phyloP scores from a whole-genome alignment of 2,113 vertebrate species.

The Tetrao urogallus region DNA sequence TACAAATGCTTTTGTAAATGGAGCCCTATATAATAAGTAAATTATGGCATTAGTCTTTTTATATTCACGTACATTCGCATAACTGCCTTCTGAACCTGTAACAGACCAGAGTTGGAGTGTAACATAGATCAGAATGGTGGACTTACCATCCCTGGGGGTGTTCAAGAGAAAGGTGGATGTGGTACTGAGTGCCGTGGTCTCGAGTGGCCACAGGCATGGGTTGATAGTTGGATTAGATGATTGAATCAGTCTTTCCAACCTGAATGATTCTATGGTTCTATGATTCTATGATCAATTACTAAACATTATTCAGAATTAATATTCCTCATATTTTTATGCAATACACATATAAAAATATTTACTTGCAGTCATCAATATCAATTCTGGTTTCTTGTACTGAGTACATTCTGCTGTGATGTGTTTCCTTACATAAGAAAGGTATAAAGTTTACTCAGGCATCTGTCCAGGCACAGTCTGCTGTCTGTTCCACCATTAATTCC shows the following conservation, averaged over 20 bases:
- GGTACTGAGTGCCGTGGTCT: too few relatives aligned
- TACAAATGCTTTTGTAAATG: not conserved
- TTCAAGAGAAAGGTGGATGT: too few relatives aligned
- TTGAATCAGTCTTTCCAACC: too few relatives aligned
- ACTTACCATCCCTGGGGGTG: too few relatives aligned
- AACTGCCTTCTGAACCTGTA: not conserved
- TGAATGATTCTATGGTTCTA: too few relatives aligned
- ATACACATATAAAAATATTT: not conserved
- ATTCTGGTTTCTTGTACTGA: not conserved
- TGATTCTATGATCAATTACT: not conserved
- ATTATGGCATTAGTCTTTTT: not conserved
- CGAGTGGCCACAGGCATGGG: too few relatives aligned
- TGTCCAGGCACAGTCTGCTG: not conserved
- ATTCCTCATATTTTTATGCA: not conserved
- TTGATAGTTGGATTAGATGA: too few relatives aligned
- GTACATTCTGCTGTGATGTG: not conserved
- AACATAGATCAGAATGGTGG: not conserved
- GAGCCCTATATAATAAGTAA: not conserved
- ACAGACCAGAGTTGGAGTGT: not conserved
- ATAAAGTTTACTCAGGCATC: not conserved
- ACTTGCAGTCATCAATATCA: not conserved
- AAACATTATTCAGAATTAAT: not conserved
- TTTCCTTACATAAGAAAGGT: not conserved
- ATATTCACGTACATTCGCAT: not conserved
- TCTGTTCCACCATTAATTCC: not conserved